Conservation (phyloP, 2,113 vertebrate species). For the Gymnorhina tibicen region DNA sequence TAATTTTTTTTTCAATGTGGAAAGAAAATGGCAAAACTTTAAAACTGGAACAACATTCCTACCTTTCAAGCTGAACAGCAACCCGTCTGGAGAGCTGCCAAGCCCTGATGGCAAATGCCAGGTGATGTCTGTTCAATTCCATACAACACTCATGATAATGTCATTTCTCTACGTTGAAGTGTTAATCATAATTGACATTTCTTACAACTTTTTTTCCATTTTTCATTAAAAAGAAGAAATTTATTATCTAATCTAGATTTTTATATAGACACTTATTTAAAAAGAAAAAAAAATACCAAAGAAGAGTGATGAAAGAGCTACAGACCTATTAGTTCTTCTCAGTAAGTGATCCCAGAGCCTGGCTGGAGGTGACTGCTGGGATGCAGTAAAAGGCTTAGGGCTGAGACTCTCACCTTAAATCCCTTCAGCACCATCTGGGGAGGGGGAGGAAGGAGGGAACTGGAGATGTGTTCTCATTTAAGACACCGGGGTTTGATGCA, state of each 20-base stretch:
- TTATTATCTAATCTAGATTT: neutral
- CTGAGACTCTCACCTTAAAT: neutral
- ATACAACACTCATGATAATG: neutral
- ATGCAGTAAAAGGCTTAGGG: neutral
- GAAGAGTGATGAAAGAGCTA: neutral
- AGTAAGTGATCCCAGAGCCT: neutral
- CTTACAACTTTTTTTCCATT: neutral
- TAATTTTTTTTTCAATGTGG: neutral
- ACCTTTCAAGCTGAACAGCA: neutral
- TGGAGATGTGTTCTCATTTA: neutral
- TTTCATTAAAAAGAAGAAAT: neutral
- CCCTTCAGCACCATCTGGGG: neutral
- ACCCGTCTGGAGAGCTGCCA: neutral
- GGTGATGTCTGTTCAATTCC: constrained; percentile 14
- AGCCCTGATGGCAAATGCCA: neutral
- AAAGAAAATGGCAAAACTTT: neutral
- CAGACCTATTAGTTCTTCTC: neutral
- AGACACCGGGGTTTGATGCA: neutral
- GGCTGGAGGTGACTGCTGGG: neutral
- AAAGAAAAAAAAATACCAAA: neutral
- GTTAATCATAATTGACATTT: constrained; percentile 32
- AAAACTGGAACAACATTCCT: neutral
- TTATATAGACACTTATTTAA: neutral
- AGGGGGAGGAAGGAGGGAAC: neutral
- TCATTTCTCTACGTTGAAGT: neutral